Conservation (phyloP, 2,888 invertebrate genomes). For the Papilio protenor region DNA sequence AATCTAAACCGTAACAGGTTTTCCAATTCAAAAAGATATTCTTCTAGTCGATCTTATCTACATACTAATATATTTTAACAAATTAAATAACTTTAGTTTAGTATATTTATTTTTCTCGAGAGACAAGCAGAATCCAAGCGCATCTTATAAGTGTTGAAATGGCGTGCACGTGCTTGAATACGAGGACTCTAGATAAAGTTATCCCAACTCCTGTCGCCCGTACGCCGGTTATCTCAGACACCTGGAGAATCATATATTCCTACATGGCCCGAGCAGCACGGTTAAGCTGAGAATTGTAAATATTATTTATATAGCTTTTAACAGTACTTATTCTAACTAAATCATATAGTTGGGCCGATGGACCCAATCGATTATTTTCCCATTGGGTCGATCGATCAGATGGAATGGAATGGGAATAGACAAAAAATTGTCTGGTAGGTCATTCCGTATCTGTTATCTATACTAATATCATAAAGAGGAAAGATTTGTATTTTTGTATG, state of each 20-base stretch:
- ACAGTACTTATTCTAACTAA: not conserved
- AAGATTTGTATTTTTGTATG: too few species aligned
- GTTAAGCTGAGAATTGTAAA: not conserved
- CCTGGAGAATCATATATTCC: conserved; percentile 21
- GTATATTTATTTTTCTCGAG: conserved; percentile 1
- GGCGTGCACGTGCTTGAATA: conserved; percentile 15
- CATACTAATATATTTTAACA: too few species aligned
- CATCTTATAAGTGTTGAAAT: conserved; percentile 16
- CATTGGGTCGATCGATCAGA: too few species aligned
- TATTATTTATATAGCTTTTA: not conserved
- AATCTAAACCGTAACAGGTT: too few species aligned
- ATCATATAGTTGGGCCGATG: too few species aligned
- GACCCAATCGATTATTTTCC: too few species aligned
- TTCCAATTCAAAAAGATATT: too few species aligned
- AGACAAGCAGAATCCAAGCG: conserved; percentile 1
- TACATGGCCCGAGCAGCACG: not conserved
- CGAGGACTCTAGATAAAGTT: conserved; percentile 29
- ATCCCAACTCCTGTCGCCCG: conserved; percentile 16
- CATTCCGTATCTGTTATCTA: too few species aligned
- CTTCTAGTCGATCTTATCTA: too few species aligned
- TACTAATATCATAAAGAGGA: too few species aligned
- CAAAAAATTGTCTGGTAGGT: too few species aligned
- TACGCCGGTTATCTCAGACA: conserved; percentile 17
- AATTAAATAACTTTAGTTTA: not conserved
- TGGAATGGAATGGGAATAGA: too few species aligned